Evolutionary conservation across 2,797 vertebrate species (phyloP), one percentile per base, ranked within the genome.

Genomic region (Pangasius sanitwongsei): DNA sequence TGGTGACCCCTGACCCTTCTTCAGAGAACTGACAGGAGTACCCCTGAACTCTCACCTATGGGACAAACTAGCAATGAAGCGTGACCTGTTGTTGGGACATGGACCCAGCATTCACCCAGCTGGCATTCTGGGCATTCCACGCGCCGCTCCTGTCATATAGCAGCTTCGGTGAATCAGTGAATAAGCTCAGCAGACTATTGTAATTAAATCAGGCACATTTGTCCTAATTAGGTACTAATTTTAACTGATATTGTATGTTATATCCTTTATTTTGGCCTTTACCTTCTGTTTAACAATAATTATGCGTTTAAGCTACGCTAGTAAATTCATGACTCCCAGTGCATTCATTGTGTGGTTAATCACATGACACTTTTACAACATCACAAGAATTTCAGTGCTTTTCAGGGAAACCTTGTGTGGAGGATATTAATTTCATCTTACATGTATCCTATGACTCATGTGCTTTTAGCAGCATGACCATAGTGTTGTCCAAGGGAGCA

Each of bases 1-100:
- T 94, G 93, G 87, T 93, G 93, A 96, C 94, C 95, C 89, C 69
- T 84, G 93, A 95, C 95, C 93, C 92, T 83, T 94, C 94, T 93
- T 95, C 92, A 94, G 92, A 94, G 91, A 92, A 94, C 90, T 92
- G 94, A 95, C 94, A 95, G 95, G 93, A 95, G 93, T 94, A 92
- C 90, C 67, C 89, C 93, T 95, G 95, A 94, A 93, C 95, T 95
- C 91, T 89, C 92, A 95, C 95, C 95, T 92, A 92, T 34, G 13
- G 87, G 90, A 94, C 85, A 92, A 89, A 94, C 94, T 94, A 94
- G 93, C 89, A 23, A 82, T 93, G 93, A 92, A 95, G 94, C 92
- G 88, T 95, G 94, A 96, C 94, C 93, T 93, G 94, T 89, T 89
- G 6, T 90, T 85, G 82, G 91, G 90, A 89, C 41, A 85, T 91